Percentiles rank a stretch among this genome's conserved stretches.
Conservation (phyloP, 2,888 invertebrate genomes). For the Octonoba sinensis region DNA sequence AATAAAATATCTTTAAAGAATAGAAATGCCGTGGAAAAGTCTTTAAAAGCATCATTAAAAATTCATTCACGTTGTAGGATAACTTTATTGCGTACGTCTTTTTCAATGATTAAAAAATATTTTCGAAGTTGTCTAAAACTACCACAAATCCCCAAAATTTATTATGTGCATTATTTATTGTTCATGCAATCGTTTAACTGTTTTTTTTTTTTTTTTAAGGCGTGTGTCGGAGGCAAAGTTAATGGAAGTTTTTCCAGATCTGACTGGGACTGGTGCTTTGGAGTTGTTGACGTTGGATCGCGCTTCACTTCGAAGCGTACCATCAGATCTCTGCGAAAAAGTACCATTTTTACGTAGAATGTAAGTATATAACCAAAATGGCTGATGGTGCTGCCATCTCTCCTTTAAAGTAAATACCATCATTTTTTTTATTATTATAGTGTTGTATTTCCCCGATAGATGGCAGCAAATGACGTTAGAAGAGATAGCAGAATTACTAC, state of each 20-base stretch:
- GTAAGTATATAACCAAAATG: conserved; percentile 77
- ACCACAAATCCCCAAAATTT: no score
- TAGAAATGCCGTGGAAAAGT: no score
- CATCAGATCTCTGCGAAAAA: conserved; percentile 81
- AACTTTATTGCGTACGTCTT: no score
- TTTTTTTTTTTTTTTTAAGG: conserved; percentile 73
- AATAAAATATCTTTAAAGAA: no score
- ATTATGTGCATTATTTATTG: background rate
- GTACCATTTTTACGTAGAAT: conserved; percentile 85
- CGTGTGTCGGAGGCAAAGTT: conserved; percentile 87
- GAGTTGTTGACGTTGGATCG: conserved; percentile 87
- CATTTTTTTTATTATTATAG: no score
- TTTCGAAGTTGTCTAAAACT: no score
- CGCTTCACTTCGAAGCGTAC: conserved; percentile 81
- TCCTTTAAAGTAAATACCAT: background rate
- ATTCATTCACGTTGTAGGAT: no score
- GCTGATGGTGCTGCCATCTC: conserved; percentile 68
- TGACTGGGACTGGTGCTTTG: conserved; percentile 84
- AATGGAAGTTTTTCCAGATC: conserved; percentile 83
- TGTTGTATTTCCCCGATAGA: no score
- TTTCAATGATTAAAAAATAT: no score
- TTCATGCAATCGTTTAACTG: background rate
- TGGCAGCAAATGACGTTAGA: no score
- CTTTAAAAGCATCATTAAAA: no score
- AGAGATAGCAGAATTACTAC: no score